Conservation (phyloP, 2,113 vertebrate species). For the Lagopus muta region DNA sequence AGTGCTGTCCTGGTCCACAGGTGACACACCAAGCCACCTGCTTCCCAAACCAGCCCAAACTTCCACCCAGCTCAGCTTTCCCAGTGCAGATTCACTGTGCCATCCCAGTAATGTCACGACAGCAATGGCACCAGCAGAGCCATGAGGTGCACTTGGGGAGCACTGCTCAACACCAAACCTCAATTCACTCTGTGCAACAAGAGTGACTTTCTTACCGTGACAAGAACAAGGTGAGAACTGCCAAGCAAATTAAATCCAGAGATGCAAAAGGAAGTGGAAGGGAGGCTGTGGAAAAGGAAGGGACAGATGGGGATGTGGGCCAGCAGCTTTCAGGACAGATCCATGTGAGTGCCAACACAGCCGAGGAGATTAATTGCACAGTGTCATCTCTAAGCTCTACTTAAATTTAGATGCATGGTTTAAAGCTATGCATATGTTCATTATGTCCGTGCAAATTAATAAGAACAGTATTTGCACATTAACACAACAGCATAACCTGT, state of each 20-base stretch:
- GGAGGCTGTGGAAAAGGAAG: neutral
- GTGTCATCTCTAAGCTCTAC: neutral
- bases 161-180: neutral
- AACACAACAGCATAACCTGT: neutral
- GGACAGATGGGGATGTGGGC: slow-evolving; percentile 41
- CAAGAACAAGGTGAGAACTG: neutral
- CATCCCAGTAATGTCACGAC: neutral
- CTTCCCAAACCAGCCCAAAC: neutral
- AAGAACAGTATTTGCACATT: neutral
- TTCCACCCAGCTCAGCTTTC: neutral
- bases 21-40: neutral
- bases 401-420: slow-evolving; percentile 23
- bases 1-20: neutral
- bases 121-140: neutral
- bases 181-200: neutral
- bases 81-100: neutral
- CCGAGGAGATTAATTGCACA: slow-evolving; percentile 13
- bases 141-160: too few relatives aligned
- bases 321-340: slow-evolving; percentile 14
- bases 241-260: neutral
- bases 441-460: slow-evolving; percentile 15
- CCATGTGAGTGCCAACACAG: slow-evolving; percentile 39
- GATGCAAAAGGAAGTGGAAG: neutral
- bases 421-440: slow-evolving; percentile 3
- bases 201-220: neutral